Conservation (phyloP, 1,140 invertebrate species). For the Pantala flavescens region DNA sequence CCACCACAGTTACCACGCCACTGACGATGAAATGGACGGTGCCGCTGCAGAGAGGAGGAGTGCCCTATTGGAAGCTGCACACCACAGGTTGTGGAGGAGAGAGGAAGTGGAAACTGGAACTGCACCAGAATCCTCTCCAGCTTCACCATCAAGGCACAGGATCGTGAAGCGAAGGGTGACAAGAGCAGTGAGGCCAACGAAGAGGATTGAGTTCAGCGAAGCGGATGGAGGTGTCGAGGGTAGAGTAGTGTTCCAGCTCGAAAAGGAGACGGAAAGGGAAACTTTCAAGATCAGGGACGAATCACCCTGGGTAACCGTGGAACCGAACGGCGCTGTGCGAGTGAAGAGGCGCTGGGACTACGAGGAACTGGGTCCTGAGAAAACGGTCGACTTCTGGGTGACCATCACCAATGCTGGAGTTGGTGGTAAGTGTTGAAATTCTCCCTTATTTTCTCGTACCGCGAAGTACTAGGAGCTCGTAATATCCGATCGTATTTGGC, state of each 20-base stretch:
- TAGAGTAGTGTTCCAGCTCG: slow-evolving; percentile 76
- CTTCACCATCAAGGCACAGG: slow-evolving; percentile 41
- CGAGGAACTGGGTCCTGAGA: slow-evolving; percentile 88
- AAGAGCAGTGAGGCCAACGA: slow-evolving; percentile 77
- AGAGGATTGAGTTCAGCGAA: slow-evolving; percentile 84
- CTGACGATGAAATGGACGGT: neutral
- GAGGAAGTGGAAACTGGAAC: slow-evolving; percentile 13
- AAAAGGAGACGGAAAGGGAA: slow-evolving; percentile 84
- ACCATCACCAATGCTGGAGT: slow-evolving; percentile 81
- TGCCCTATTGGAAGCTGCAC: neutral
- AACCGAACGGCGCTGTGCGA: slow-evolving; percentile 77
- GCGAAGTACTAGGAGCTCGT: no score
- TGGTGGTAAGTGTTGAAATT: slow-evolving; percentile 51
- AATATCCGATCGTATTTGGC: no score
- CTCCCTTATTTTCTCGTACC: neutral
- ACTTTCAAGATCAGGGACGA: slow-evolving; percentile 88
- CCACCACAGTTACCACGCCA: neutral
- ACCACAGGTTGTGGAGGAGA: neutral
- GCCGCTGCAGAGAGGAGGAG: neutral
- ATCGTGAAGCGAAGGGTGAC: slow-evolving; percentile 70
- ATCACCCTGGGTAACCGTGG: slow-evolving; percentile 88
- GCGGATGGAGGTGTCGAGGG: slow-evolving; percentile 80
- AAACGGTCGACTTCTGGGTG: slow-evolving; percentile 93
- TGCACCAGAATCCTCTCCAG: neutral
- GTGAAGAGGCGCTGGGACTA: slow-evolving; percentile 96